phyloP scores from a whole-genome alignment of 2,888 invertebrate species.

The Phalera bucephala region DNA sequence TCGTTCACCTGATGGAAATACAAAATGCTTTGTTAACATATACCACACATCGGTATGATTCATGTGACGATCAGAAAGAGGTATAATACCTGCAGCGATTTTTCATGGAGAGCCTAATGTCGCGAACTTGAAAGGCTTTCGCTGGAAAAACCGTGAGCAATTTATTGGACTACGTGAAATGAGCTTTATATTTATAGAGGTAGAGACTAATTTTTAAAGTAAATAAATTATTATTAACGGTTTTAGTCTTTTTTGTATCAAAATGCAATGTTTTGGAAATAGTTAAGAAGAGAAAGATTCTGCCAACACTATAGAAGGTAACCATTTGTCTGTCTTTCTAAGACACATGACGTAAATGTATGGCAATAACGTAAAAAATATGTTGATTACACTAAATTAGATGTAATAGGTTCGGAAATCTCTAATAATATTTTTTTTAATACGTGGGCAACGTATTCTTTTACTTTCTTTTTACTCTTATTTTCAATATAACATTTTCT shows the following conservation, averaged over 20 bases:
- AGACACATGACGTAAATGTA: too few species aligned
- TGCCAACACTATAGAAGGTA: too few species aligned
- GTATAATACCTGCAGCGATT: slow-evolving; percentile 25
- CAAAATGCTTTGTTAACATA: slow-evolving; percentile 23
- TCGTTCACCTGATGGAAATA: slow-evolving; percentile 10
- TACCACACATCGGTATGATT: slow-evolving; percentile 34
- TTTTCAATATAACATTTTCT: too few species aligned
- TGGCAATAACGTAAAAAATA: too few species aligned
- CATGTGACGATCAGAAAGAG: slow-evolving; percentile 22
- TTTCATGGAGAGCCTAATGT: slow-evolving; percentile 23
- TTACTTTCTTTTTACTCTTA: too few species aligned
- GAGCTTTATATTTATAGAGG: background rate
- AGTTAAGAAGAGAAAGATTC: too few species aligned
- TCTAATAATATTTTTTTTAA: too few species aligned
- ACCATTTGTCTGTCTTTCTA: too few species aligned
- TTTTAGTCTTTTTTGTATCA: background rate
- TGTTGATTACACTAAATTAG: too few species aligned
- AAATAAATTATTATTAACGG: background rate
- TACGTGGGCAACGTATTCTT: too few species aligned
- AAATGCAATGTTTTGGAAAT: slow-evolving; percentile 10
- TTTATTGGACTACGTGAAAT: slow-evolving; percentile 2
- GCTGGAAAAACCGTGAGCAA: too few species aligned
- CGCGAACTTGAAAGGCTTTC: slow-evolving; percentile 26
- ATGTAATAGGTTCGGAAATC: too few species aligned
- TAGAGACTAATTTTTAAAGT: background rate